phyloP scores from a whole-genome alignment of 2,797 vertebrate species.

The Australoheros facetus region DNA sequence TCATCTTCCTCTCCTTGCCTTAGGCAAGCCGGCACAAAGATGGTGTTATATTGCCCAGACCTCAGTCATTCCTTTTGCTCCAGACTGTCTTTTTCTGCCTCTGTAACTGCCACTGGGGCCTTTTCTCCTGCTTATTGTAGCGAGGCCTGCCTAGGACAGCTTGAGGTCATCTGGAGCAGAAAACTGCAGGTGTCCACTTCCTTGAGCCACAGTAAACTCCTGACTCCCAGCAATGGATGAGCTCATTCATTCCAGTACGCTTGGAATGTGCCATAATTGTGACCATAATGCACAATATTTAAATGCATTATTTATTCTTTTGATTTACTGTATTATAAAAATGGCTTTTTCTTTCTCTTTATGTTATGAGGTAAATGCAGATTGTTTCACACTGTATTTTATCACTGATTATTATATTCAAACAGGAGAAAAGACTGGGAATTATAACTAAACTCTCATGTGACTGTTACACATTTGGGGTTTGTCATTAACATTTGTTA shows the following conservation, averaged over 20 bases:
- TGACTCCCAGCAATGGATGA: background rate
- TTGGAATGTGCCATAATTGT: background rate
- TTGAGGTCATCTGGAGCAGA: conserved; percentile 19
- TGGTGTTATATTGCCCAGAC: conserved; percentile 7
- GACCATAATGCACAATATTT: conserved; percentile 5
- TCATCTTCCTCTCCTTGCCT: conserved; percentile 11
- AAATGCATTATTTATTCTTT: conserved; percentile 5
- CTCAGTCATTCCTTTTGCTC: conserved; percentile 11
- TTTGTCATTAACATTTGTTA: background rate
- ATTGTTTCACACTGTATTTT: background rate
- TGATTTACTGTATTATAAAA: background rate
- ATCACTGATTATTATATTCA: conserved; percentile 15
- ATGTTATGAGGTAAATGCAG: conserved; percentile 10
- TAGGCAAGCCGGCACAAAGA: conserved; percentile 2
- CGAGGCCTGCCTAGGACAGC: conserved; percentile 21
- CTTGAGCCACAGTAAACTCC: background rate
- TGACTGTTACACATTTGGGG: background rate
- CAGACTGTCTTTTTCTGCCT: conserved; percentile 4
- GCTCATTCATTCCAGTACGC: background rate
- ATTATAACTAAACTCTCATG: background rate
- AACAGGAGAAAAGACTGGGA: background rate
- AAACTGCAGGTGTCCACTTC: conserved; percentile 14
- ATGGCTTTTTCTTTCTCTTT: background rate
- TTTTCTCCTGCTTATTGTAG: conserved; percentile 22
- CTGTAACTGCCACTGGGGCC: conserved; percentile 13